Conservation (phyloP, 2,888 invertebrate species). For the Sialis lutaria region DNA sequence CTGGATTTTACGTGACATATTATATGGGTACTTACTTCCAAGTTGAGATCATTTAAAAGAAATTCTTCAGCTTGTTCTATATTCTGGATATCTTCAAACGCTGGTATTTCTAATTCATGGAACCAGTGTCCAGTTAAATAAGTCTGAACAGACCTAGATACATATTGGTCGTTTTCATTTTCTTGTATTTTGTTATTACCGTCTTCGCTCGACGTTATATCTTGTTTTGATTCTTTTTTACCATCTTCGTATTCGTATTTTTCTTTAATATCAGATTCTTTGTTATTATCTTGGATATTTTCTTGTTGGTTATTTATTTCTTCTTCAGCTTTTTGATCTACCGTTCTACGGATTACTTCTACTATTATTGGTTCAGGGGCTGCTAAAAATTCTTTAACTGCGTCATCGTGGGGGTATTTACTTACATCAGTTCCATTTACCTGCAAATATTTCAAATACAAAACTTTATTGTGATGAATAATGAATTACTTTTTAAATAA, state of each 20-base stretch:
- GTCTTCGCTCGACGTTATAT: not conserved
- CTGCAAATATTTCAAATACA: constrained; percentile 27
- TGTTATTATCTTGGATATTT: constrained; percentile 3
- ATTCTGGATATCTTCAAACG: constrained; percentile 12
- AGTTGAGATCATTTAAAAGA: constrained; percentile 35
- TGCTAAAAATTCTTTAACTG: constrained; percentile 37
- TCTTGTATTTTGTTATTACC: constrained; percentile 3
- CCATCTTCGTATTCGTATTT: not conserved
- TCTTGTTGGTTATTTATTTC: not conserved
- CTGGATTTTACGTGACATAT: not conserved
- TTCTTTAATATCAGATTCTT: constrained; percentile 6
- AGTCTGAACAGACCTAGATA: constrained; percentile 34
- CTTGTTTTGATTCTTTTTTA: not conserved
- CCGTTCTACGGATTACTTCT: constrained; percentile 33
- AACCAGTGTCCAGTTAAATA: constrained; percentile 27
- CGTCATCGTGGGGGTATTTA: constrained; percentile 39
- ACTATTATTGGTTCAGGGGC: constrained; percentile 40
- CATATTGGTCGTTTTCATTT: constrained; percentile 9
- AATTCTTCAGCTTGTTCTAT: constrained; percentile 26
- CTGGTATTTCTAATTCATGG: constrained; percentile 14
- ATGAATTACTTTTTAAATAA: no score
- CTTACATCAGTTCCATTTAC: constrained; percentile 42
- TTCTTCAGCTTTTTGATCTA: constrained; percentile 12
- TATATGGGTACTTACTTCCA: constrained; percentile 27
- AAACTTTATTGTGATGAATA: not conserved